Evolutionary conservation across 2,113 vertebrate species (phyloP), one percentile per base, ranked within the genome.

Genomic region (Neoarius graeffei): DNA sequence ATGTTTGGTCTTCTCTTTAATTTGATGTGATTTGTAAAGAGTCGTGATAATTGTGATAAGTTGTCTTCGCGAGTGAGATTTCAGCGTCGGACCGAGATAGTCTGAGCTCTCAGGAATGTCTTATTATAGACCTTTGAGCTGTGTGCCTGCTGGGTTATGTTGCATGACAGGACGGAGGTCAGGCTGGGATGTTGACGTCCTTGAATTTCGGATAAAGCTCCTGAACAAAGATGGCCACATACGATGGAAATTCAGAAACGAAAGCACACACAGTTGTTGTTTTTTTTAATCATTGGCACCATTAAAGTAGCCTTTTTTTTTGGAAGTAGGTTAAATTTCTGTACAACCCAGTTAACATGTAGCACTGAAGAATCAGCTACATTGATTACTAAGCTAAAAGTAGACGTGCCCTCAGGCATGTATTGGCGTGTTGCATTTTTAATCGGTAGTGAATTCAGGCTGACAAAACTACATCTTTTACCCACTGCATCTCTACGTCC

Each of bases 341-440:
- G 87, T 42, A 85, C 30, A 73, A 85, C 2, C 2, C 77, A 82
- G 83, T 85, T 83, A 85, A 87, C 79, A 87, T 87, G 86, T 48
- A 83, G 35, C 52, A 54, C 59, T 77, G 85, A 73, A 83, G 81
- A 52, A 17, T 48, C 86, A 73, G 84, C 56, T 27, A 60, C 90
- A 90, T 87, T 85, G 90, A 90, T 90, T 83, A 83, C 64, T 85
- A 84, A 79, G 90, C 88, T 89, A 89, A 87, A 87, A 87, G 88
- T 59, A 83, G 85, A 87, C 66, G 81, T 66, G 77, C 74, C 69
- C 71, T 88, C 35, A 85, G 83, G 84, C 76, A 57, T 83, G 69
- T 84, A 87, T 87, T 64, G 83, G 69, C 80, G 50, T 67, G 76
- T 69, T 89, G 87, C 83, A 71, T 76, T 91, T 91, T 91, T 88